phyloP scores from a whole-genome alignment of 2,113 vertebrate genomes.

The Nothocercus julius region DNA sequence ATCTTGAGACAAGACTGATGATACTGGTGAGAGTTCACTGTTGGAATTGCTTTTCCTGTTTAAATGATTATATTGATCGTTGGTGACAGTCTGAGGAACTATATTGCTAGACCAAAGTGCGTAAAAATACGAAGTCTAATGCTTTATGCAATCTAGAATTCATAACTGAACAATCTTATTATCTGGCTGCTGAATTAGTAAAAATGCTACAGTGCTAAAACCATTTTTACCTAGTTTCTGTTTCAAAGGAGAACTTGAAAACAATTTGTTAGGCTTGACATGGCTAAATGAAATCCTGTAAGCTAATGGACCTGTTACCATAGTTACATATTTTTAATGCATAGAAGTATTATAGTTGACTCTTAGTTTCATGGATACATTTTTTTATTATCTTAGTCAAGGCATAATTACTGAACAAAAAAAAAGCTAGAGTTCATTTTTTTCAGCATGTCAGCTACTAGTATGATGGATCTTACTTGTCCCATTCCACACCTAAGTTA shows the following conservation, averaged over 20 bases:
- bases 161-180: background rate
- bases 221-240: background rate
- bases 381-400: background rate
- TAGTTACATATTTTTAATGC: conserved; percentile 3
- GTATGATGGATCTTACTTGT: background rate
- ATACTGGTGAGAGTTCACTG: background rate
- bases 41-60: background rate
- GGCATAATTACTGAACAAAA: background rate
- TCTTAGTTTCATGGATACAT: background rate
- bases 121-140: background rate
- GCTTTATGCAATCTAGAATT: background rate
- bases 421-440: background rate
- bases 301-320: background rate
- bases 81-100: background rate
- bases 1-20: background rate
- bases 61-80: background rate
- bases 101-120: background rate
- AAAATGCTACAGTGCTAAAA: background rate
- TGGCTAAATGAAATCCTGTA: conserved; percentile 16
- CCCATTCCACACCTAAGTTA: background rate
- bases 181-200: background rate
- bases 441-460: background rate
- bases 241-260: background rate
- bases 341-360: background rate
- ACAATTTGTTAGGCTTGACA: background rate